Base-by-base conservation (phyloP, 1,140 invertebrate species). In the Meteorus sp. region DNA sequence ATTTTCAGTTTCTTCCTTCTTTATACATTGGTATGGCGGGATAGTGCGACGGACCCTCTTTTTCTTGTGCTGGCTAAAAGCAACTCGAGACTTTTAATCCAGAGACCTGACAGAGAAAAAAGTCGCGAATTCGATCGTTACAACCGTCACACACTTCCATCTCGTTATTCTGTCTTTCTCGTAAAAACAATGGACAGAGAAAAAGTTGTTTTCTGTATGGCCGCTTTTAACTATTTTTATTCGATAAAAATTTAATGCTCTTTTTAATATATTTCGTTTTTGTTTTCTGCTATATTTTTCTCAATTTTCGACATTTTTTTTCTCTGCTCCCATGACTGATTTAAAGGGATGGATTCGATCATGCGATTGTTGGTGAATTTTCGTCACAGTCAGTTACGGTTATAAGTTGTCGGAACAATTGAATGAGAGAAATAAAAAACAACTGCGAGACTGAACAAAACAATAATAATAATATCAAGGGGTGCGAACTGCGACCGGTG, bases 61-160 rank as follows among this genome's bases (percentile, higher is more conserved):
- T 2, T 25, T 19, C 17, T 52, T 4, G 20, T 17, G 23, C 45
- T 27, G 45, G 11, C 25, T 52, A 52, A 52, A 52, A 52, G 50
- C 50, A 52, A 35, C 47, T 52, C 15, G 33, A 52, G 50, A 37
- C 19, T 52, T 52, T n/a, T 52, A 52, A 52, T 52, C 50, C 50
- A 35, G 17, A 52, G 27, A 13, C n/a, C n/a, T n/a, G 17, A 52
- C 19, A 29, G 31, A 52, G 15, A 9, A 13, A 13, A 39, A 13
- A 39, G 35, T 15, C 35, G 35, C 29, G 29, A 17, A 19, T 52
- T 52, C 50, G 50, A 52, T 52, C 50, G 50, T 8, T 17, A 27
- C 50, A 29, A 19, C 50, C 25, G 25, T 27, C 25, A 9, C 23
- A n/a, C n/a, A n/a, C 43, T 11, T 27, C 47, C 29, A 29, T 52